Base-by-base conservation (phyloP, 2,113 vertebrate genomes). In the Excalfactoria chinensis region DNA sequence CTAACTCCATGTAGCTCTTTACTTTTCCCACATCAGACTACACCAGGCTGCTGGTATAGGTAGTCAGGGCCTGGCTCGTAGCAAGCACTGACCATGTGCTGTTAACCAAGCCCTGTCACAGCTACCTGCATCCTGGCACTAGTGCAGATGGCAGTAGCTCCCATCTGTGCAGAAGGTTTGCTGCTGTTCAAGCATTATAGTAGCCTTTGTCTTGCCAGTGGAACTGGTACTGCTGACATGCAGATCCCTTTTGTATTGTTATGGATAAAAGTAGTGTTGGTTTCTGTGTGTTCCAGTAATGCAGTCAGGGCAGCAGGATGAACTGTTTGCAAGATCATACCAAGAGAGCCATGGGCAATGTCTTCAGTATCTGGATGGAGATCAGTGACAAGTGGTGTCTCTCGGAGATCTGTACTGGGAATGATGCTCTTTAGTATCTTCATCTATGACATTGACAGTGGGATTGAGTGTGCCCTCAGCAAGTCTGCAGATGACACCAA, bases 101-200 rank as follows among this genome's bases (percentile, higher is more conserved):
- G 9, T 7, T 41, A 51, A 5, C 19, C 4, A 21, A 34, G 34
- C 41, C 15, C 37, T 10, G 35, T 30, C 55, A 19, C 4, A 2
- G 17, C 53, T 72, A 55, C 19, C n/a, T 32, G 12, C 23, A 3
- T 53, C 46, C 62, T 0, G 0, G 14, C 17, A 43, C 35, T 25
- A 21, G 51, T 0, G 4, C 11, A 8, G 35, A 10, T 6, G 15
- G n/a, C 5, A 9, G 56, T 4, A 4, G 32, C 12, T 60, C n/a
- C 53, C 11, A 16, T 2, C n/a, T 12, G 14, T 7, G 7, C 34
- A 44, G 79, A 43, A 43, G n/a, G 9, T 32, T 10, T 4, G 17
- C 6, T 55, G 35, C 51, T 49, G 25, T 53, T 53, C 15, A 30
- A 53, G 28, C 6, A 1, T 41, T 72, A 9, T 28, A 25, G 30